phyloP scores from a whole-genome alignment of 2,888 invertebrate species.

The Drosophila neonasuta region DNA sequence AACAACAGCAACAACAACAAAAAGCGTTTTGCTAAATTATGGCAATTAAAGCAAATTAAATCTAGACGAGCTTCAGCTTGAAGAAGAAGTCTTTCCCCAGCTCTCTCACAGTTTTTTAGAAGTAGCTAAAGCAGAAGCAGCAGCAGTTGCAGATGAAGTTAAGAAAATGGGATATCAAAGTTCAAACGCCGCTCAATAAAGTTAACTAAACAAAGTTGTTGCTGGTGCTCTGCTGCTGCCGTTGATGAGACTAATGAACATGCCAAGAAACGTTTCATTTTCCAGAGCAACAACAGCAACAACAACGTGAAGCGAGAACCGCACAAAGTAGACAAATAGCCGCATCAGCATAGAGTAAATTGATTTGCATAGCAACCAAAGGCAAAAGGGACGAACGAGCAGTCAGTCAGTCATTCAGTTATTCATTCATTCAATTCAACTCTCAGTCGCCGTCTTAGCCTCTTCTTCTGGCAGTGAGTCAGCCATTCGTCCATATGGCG shows the following conservation, averaged over 20 bases:
- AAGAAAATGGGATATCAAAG: constrained; percentile 65
- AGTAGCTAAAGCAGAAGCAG: constrained; percentile 27
- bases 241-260: constrained; percentile 70
- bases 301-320: constrained; percentile 20
- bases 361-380: constrained; percentile 74
- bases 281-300: constrained; percentile 8
- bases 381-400: constrained; percentile 13
- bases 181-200: constrained; percentile 71
- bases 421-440: constrained; percentile 15
- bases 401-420: constrained; percentile 23
- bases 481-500: constrained; percentile 25
- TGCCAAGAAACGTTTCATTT: constrained; percentile 38
- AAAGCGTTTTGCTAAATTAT: constrained; percentile 59
- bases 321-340: constrained; percentile 56
- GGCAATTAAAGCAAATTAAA: constrained; percentile 74
- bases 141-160: constrained; percentile 47
- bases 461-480: constrained; percentile 15
- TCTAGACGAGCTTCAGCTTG: neutral
- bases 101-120: neutral
- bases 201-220: constrained; percentile 65
- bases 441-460: neutral
- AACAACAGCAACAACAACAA: constrained; percentile 42
- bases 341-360: constrained; percentile 50
- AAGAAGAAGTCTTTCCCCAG: neutral
- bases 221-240: constrained; percentile 25